These are phyloP conservation scores for Penaeus monodon DNA, from an alignment of 2,888 invertebrate genomes.

Conservation along the genomic window DNA sequence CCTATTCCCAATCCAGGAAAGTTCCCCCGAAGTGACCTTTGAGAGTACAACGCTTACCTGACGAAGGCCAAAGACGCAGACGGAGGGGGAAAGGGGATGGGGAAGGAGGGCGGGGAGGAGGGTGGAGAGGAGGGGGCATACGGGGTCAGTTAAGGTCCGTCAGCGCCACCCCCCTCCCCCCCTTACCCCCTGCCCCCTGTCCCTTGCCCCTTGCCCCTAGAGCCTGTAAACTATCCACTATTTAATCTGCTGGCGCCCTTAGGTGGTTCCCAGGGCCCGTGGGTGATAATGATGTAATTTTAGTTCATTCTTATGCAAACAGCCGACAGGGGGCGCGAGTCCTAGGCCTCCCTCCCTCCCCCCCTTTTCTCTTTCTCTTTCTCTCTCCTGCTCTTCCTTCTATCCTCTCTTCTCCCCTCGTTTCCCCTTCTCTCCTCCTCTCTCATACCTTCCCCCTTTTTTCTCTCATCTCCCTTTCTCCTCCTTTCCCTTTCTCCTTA, in stretches of 20 bases:
- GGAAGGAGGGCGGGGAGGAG: no score
- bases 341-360: background rate
- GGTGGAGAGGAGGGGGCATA: no score
- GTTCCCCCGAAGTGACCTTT: no score
- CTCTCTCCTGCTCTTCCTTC: background rate
- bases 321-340: conserved; percentile 27
- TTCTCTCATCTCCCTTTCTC: background rate
- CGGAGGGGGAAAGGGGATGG: background rate
- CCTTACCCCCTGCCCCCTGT: no score
- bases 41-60: no score
- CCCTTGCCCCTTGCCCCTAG: no score
- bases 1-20: no score
- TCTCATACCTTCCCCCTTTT: background rate
- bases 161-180: no score
- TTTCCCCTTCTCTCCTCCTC: background rate
- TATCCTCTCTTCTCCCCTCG: background rate
- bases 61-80: no score
- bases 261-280: conserved; percentile 34
- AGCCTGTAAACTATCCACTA: background rate
- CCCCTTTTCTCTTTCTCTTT: no score
- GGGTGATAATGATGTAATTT: conserved; percentile 41
- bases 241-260: conserved; percentile 35
- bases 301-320: conserved; percentile 47
- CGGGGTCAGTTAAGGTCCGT: no score
- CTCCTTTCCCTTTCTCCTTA: no score